Conservation (phyloP, 2,888 invertebrate species). For the Ctena decussata region DNA sequence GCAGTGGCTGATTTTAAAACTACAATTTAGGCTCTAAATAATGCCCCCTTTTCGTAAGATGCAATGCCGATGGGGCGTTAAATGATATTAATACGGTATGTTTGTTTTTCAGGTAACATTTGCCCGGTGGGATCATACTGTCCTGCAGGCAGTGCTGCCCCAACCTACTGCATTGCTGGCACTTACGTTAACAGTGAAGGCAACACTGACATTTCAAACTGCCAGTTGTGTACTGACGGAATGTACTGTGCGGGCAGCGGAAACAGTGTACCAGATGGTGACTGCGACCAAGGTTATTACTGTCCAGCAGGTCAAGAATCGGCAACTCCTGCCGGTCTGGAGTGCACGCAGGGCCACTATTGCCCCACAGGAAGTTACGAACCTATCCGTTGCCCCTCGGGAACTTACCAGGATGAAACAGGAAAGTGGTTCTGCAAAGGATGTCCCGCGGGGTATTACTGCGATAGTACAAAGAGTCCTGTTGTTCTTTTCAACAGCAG, state of each 20-base stretch:
- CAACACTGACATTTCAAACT: constrained; percentile 72
- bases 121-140: constrained; percentile 82
- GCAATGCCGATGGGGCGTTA: too few species aligned
- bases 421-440: constrained; percentile 80
- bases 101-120: constrained; percentile 75
- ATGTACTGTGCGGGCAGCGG: constrained; percentile 80
- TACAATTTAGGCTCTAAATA: too few species aligned
- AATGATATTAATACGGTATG: too few species aligned
- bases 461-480: constrained; percentile 80
- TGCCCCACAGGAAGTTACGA: constrained; percentile 78
- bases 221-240: constrained; percentile 76
- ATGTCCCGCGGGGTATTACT: constrained; percentile 84
- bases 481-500: constrained; percentile 82
- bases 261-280: constrained; percentile 76
- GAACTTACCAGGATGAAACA: constrained; percentile 81
- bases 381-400: constrained; percentile 78
- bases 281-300: constrained; percentile 82
- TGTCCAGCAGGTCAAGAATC: constrained; percentile 83
- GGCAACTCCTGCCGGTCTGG: constrained; percentile 75
- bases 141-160: constrained; percentile 74
- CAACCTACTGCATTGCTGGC: constrained; percentile 75
- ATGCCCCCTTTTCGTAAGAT: too few species aligned
- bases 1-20: too few species aligned
- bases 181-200: constrained; percentile 80
- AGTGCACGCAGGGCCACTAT: constrained; percentile 84